Evolutionary conservation across 2,797 vertebrate genomes (phyloP), one percentile per base, ranked within the genome.

Genomic region (Argya squamiceps): DNA sequence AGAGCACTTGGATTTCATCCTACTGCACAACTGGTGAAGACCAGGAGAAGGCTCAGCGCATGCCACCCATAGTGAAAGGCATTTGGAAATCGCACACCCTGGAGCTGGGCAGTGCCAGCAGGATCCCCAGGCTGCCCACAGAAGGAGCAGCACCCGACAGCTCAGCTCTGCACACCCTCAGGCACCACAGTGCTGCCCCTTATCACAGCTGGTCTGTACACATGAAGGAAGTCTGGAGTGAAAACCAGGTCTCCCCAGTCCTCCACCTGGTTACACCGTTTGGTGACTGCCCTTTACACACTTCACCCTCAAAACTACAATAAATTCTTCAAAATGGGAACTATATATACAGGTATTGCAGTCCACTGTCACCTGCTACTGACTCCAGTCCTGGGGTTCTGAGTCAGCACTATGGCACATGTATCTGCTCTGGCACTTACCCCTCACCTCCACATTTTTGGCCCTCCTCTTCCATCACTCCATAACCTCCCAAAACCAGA

Each of bases 51-150:
- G 41, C 62, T 81, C 49, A 36, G 32, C 1, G 0, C 7, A 1
- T 6, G 47, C 8, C 15, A 75, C 17, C 65, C 27, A 69, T 1
- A 20, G 34, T 0, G 0, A 74, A 68, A 84, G 39, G 30, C 2
- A 34, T 5, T 18, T 7, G 5, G n/a, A 83, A 79, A 53, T 39
- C 41, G 9, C 12, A 3, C 1, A 1, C 4, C 13, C 9, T 1
- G 1, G 17, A 76, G 30, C 32, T 23, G 4, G 32, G n/a, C 43
- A 82, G 32, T 43, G 55, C 49, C 49, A 68, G n/a, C 24, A 49
- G 50, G 34, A 50, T 36, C 2, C 2, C 27, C 59, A 56, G 13
- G 29, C 20, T 22, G 15, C 2, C 16, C 3, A 4, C 27, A 39
- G 56, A 53, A 67, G 36, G 10, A 78, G 44, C 1, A 2, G 49